A percentile compares a stretch with the other conserved stretches of the same genome.
phyloP scores from a whole-genome alignment of 2,113 vertebrate species.

The Macrotus californicus region DNA sequence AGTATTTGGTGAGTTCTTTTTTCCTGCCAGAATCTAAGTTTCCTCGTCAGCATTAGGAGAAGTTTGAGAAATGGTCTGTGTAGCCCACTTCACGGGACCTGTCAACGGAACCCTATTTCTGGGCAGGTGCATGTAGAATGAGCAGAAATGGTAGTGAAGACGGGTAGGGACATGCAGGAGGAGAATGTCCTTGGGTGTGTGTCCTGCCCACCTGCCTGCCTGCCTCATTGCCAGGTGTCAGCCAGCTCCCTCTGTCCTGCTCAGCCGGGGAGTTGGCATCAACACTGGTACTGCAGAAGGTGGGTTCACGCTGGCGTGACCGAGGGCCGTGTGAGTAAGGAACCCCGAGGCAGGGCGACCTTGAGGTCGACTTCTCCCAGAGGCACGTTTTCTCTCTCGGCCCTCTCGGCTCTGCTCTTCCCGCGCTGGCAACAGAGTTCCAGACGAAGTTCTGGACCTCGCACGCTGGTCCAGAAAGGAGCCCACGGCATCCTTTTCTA shows the following conservation, averaged over 20 bases:
- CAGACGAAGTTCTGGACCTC: background rate
- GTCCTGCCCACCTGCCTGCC: background rate
- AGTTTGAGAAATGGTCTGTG: background rate
- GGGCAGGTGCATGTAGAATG: background rate
- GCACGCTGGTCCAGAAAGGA: background rate
- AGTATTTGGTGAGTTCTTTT: background rate
- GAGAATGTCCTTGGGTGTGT: background rate
- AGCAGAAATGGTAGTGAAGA: background rate
- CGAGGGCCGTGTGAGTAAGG: background rate
- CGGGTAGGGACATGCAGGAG: no score
- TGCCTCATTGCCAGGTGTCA: background rate
- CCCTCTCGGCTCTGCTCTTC: background rate
- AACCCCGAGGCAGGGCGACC: background rate
- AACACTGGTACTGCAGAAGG: background rate
- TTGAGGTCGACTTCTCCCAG: background rate
- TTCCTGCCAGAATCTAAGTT: background rate
- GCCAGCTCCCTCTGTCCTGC: background rate
- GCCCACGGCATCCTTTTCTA: background rate
- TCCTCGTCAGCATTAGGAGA: background rate
- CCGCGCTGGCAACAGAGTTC: no score
- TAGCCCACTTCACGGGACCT: background rate
- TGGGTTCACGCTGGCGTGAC: background rate
- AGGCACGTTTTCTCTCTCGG: accelerated
- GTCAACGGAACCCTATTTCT: background rate
- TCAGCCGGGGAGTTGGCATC: background rate